Evolutionary conservation across 2,888 invertebrate species (phyloP).

Genomic region (Parnassius apollo): DNA sequence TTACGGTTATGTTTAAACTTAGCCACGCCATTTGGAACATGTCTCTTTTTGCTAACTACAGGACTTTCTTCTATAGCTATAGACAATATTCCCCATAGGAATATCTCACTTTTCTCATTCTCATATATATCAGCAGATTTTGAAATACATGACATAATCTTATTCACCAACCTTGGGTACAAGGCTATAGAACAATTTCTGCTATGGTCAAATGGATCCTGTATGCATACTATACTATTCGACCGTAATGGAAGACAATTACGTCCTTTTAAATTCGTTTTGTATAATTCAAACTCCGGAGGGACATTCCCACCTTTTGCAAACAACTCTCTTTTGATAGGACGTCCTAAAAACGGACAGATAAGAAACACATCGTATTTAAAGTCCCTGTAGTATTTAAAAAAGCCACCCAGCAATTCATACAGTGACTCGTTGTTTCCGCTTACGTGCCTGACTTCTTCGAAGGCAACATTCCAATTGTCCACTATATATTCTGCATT

Average conservation of each 20-base stretch:
- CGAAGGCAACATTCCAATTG: constrained; percentile 82
- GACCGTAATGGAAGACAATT: constrained; percentile 29
- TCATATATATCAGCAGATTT: constrained; percentile 30
- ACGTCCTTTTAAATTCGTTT: constrained; percentile 28
- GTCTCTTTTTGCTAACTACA: background rate
- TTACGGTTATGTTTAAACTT: constrained; percentile 9
- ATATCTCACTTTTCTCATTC: constrained; percentile 18
- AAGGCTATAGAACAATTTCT: constrained; percentile 38
- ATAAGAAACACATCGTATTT: constrained; percentile 36
- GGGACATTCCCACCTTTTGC: constrained; percentile 29
- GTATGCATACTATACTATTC: constrained; percentile 36
- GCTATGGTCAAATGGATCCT: constrained; percentile 42
- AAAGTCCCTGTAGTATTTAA: constrained; percentile 43
- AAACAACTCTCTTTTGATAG: constrained; percentile 33
- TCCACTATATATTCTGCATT: constrained; percentile 52
- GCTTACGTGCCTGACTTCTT: constrained; percentile 36
- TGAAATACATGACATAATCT: constrained; percentile 27
- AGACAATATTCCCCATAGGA: constrained; percentile 15
- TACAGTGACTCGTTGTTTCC: constrained; percentile 34
- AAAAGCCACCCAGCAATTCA: constrained; percentile 46
- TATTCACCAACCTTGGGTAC: constrained; percentile 29
- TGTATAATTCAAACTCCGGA: constrained; percentile 34
- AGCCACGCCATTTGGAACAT: background rate
- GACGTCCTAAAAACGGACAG: constrained; percentile 37
- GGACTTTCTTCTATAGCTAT: constrained; percentile 1